Conservation (phyloP, 2,113 vertebrate genomes). For the Parotia lawesii region DNA sequence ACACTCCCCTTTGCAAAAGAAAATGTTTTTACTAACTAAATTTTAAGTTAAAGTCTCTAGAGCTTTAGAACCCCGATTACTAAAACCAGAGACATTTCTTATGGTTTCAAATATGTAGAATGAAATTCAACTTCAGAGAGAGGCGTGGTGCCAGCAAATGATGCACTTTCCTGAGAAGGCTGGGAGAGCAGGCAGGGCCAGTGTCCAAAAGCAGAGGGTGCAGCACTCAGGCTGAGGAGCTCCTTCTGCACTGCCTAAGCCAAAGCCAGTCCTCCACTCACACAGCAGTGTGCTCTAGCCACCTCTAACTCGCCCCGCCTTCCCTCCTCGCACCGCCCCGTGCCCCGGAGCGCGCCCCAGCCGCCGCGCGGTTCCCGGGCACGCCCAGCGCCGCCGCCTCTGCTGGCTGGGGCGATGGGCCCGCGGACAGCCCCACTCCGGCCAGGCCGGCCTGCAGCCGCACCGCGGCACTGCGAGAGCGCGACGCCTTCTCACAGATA, state of each 20-base stretch:
- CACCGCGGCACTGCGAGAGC: background rate
- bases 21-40: background rate
- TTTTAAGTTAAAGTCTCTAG: background rate
- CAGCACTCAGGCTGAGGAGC: background rate
- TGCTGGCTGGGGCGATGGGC: background rate
- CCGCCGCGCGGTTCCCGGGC: too few species aligned
- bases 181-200: background rate
- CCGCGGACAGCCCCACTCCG: too few species aligned
- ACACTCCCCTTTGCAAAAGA: background rate
- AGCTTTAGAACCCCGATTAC: background rate
- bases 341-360: too few species aligned
- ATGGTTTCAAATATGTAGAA: background rate
- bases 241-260: too few species aligned
- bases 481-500: background rate
- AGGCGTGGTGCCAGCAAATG: background rate
- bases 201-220: background rate
- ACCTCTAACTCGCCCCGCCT: background rate
- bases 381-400: background rate
- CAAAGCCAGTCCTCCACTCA: accelerated
- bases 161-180: background rate
- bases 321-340: too few species aligned
- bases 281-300: accelerated
- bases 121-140: background rate
- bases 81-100: background rate
- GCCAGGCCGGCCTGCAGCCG: background rate